Percentiles rank a stretch among this genome's conserved stretches.
phyloP scores from a whole-genome alignment of 2,888 invertebrate species.

The Leucophora obtusa region DNA sequence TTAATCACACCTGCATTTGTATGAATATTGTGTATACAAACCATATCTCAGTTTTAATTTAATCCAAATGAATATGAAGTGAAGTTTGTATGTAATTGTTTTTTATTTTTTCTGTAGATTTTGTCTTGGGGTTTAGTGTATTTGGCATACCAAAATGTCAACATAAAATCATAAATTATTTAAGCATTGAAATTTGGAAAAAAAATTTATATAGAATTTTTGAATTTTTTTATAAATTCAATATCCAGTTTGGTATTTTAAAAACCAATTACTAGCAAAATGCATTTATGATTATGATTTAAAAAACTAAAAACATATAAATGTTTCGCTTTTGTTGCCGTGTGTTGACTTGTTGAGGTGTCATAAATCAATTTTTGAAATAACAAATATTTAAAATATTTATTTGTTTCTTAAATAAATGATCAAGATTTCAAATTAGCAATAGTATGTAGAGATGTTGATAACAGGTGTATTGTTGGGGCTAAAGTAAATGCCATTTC shows the following conservation, averaged over 20 bases:
- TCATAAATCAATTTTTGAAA: conserved; percentile 48
- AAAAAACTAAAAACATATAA: not conserved
- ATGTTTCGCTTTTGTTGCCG: conserved; percentile 7
- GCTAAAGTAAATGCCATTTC: too few relatives aligned
- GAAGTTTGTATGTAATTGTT: not conserved
- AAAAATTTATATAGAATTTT: conserved; percentile 26
- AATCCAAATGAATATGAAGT: not conserved
- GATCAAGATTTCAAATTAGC: conserved; percentile 26
- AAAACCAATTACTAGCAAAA: conserved; percentile 22
- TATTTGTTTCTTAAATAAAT: conserved; percentile 34
- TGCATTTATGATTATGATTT: not conserved
- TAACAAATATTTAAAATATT: conserved; percentile 35
- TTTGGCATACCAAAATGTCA: conserved; percentile 64
- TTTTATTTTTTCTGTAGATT: conserved; percentile 6
- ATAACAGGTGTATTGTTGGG: too few relatives aligned
- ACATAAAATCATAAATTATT: conserved; percentile 61
- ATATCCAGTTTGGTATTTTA: conserved; percentile 30
- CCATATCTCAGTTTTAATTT: not conserved
- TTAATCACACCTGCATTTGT: conserved; percentile 57
- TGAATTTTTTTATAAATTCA: conserved; percentile 18
- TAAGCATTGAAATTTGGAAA: conserved; percentile 21
- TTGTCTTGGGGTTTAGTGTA: conserved; percentile 33
- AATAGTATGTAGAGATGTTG: not conserved
- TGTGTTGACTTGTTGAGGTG: conserved; percentile 33
- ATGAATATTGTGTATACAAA: not conserved